These are phyloP conservation scores for Cebus imitator DNA, from an alignment of 2,113 vertebrate genomes.

Conservation along the genomic window DNA sequence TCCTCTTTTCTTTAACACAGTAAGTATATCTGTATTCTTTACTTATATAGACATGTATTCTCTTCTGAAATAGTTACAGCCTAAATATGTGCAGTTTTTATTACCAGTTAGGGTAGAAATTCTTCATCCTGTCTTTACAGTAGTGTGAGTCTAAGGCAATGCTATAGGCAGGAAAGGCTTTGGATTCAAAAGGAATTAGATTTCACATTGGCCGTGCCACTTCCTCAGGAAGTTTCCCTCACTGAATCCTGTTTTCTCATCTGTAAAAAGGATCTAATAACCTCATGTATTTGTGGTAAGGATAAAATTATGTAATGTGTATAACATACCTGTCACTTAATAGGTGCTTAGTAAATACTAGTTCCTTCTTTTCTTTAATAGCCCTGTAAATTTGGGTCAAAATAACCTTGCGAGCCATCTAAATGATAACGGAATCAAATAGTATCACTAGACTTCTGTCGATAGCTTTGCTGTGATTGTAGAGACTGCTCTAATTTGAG, in stretches of 20 bases:
- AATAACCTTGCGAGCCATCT: not conserved
- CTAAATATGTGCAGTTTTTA: not conserved
- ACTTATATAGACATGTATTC: not conserved
- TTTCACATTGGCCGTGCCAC: not conserved
- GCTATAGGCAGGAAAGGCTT: not conserved
- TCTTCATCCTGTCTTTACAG: not conserved
- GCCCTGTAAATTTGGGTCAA: not conserved
- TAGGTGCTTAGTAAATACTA: not conserved
- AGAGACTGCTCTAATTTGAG: not conserved
- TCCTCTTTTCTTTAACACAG: constrained; percentile 94
- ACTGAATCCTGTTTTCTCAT: not conserved
- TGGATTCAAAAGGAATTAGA: not conserved
- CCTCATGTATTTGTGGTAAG: not conserved
- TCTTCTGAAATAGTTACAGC: constrained; percentile 2
- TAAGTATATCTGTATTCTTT: constrained; percentile 77
- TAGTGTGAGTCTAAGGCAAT: not conserved
- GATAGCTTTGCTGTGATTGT: not conserved
- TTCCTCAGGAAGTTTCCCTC: not conserved
- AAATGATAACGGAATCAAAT: not conserved
- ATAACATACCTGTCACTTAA: not conserved
- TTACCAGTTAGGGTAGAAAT: not conserved
- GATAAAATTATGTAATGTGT: not conserved
- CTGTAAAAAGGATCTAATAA: not conserved
- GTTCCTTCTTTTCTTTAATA: not conserved
- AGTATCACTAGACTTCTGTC: not conserved